Evolutionary conservation across 2,888 invertebrate genomes (phyloP).

Genomic region (Antheraea assamensis): DNA sequence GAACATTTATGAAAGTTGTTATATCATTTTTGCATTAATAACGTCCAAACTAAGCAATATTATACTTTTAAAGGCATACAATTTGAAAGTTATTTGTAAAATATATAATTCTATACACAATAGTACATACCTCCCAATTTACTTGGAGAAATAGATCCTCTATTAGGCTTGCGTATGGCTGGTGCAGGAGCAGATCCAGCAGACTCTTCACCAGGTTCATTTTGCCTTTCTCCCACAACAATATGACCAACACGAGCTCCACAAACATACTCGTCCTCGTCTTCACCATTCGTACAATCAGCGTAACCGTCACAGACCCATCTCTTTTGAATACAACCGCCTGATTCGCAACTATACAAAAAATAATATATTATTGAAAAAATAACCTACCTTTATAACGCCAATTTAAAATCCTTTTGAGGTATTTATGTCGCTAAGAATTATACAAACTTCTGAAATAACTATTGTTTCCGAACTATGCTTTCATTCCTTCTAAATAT

Average conservation of each 20-base stretch:
- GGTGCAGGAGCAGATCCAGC: conserved; percentile 72
- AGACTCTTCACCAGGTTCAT: conserved; percentile 61
- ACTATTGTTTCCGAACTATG: neutral
- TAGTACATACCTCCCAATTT: conserved; percentile 7
- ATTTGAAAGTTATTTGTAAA: neutral
- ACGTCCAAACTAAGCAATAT: no score
- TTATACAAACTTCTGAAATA: neutral
- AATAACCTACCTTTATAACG: neutral
- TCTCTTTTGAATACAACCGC: conserved; percentile 64
- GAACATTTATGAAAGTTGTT: no score
- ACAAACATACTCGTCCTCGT: conserved; percentile 55
- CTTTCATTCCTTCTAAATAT: neutral
- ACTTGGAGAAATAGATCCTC: conserved; percentile 31
- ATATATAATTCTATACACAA: no score
- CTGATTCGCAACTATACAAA: conserved; percentile 58
- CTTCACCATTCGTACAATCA: conserved; percentile 71
- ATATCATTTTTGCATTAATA: no score
- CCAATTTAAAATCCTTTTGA: neutral
- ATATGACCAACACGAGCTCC: conserved; percentile 31
- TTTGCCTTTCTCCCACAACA: conserved; percentile 26
- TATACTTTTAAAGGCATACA: neutral
- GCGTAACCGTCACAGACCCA: conserved; percentile 78
- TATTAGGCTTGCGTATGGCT: conserved; percentile 56
- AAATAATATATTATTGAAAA: neutral
- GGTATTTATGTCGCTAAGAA: neutral